Base-by-base conservation (phyloP, 2,797 vertebrate species). In the Anisognathus igniventris region DNA sequence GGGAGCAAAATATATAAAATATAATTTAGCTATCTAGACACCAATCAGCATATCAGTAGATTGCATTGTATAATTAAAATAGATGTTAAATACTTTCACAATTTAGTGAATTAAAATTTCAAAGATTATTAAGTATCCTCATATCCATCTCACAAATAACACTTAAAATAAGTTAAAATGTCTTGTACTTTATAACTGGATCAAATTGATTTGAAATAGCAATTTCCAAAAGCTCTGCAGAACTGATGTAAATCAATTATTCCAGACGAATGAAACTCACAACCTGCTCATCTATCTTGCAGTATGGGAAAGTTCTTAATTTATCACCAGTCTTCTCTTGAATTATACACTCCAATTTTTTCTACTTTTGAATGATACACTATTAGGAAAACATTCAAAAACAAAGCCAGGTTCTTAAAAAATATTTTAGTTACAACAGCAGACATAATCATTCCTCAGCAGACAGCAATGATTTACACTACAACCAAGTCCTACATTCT, bases 201-300 rank as follows among this genome's bases (percentile, higher is more conserved):
- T 68, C 71, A 90, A 96, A 97, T 51, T 96, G 51, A 96, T 93
- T 88, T 89, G 78, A 96, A 96, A 93, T 44, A 96, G 70, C 42
- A 95, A 60, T 94, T 95, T 96, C 71, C 83, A 93, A 88, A 88
- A 94, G 73, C 66, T 93, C 48, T 88, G 57, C 58, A 92, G 75
- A 95, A 95, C 71, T 92, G 67, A 80, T 95, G 76, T 92, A 96
- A 95, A 96, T 71, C 80, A 86, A 93, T 96, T 96, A 96, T 95
- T 95, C 57, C 93, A 96, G 88, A 86, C 10, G 56, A 97, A 91
- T 74, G 65, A 93, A 96, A 35, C 77, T 83, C 72, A 66, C 37
- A 78, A 44, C 47, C 37, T 79, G 50, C 20, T 92, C 86, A 72
- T 88, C 70, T 90, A 12, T 93, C 84, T 88, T 94, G 40, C 40